Base-by-base conservation (phyloP, 2,888 invertebrate species). In the Epinotia nisella region DNA sequence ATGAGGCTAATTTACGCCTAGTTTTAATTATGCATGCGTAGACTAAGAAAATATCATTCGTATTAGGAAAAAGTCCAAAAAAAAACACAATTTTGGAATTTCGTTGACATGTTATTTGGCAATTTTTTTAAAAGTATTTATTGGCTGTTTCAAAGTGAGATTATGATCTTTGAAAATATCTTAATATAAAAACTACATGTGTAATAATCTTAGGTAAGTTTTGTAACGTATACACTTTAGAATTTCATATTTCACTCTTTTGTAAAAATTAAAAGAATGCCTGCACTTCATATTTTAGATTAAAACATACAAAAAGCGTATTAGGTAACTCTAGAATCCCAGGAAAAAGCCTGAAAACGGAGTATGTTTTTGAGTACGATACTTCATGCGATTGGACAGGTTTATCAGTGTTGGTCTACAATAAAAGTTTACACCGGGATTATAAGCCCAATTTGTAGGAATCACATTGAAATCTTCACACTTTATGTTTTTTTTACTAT, bases 91-190 rank as follows among this genome's bases (percentile, higher is more conserved):
- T 62, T 62, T 68, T 45, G 61, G 45, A 66, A 45, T 39, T 75
- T 74, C 78, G 79, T 79, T 64, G 41, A 72, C 66, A 62, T 75
- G 73, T 78, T 77, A 13, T 79, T 82, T 77, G 83, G 76, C 78
- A 83, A 79, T 82, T 86, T 84, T n/a, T 83, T 75, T 80, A 84
- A 82, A 81, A 76, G 74, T 84, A 80, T 85, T 79, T 74, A 75
- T 71, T 79, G 82, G 81, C 82, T 78, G 81, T 75, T 80, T 83
- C 71, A 83, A 49, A 81, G 79, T 80, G 82, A 83, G 68, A 69
- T 64, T 62, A 64, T 73, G 64, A 64, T 49, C 1, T 15, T 17
- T 61, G 5, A n/a, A 51, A n/a, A 71, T 4, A 45, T 45, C 1
- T 11, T 15, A 24, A 45, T 67, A 11, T 45, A 29, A 66, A 13